These are phyloP conservation scores for Harmothoe impar DNA, from an alignment of 2,888 invertebrate species.

Conservation along the genomic window DNA sequence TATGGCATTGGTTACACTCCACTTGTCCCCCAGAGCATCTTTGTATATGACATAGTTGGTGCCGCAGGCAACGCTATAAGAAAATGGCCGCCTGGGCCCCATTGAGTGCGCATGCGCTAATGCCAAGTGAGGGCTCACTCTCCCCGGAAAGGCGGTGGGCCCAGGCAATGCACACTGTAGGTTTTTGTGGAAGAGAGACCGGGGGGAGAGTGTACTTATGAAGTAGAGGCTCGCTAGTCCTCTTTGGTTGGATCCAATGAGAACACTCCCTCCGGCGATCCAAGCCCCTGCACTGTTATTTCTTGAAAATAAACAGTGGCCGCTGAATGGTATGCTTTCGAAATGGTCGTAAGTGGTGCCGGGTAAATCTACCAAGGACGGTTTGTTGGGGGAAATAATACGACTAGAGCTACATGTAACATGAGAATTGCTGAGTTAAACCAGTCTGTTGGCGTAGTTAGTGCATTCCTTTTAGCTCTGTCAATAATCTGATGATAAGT, in stretches of 20 bases:
- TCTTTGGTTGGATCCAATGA: neutral
- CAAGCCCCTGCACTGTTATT: neutral
- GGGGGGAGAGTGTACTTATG: neutral
- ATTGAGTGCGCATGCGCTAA: conserved; percentile 23
- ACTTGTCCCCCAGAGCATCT: no score
- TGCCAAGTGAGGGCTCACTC: neutral
- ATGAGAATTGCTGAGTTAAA: neutral
- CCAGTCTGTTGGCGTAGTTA: neutral
- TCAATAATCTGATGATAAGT: no score
- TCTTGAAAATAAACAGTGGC: neutral
- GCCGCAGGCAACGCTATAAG: conserved; percentile 1
- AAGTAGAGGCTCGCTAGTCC: neutral
- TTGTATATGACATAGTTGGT: neutral
- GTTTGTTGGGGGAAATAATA: neutral
- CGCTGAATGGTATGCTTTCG: neutral
- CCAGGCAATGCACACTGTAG: neutral
- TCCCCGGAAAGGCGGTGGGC: neutral
- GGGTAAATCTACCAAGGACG: neutral
- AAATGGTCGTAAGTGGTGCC: neutral
- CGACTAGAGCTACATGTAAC: neutral
- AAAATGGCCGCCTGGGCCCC: neutral
- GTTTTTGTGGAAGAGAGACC: neutral
- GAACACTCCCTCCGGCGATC: neutral
- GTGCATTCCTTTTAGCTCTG: no score
- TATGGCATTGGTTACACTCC: no score